Evolutionary conservation across 1,140 invertebrate genomes (phyloP), one percentile per base, ranked within the genome.

Genomic region (Plodia interpunctella): DNA sequence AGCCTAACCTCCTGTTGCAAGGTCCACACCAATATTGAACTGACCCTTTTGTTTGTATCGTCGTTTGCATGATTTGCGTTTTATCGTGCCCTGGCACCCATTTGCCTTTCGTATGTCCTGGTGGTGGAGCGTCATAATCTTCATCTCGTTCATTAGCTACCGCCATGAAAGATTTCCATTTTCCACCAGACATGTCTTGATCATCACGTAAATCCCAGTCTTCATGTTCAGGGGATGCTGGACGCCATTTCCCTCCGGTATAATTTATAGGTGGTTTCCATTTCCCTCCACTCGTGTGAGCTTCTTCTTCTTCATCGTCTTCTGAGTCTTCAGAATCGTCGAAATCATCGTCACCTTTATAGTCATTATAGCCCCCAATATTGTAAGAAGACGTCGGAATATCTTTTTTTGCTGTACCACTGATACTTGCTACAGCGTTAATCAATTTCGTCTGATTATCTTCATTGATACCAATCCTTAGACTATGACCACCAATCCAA

Each of bases 1-100:
- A 94, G 9, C 94, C 94, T 9, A 96, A 90, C 18, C 93, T 91
- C 52, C 95, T 90, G 72, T 95, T 95, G 72, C 95, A 96, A 25
- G 94, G 93, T 70, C 92, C 92, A 80, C 95, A 96, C 94, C 94
- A 96, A 85, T 94, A 96, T 66, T 92, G 92, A 13, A 94, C 87
- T 0, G 91, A 90, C 49, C 90, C 89, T 71, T 89, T 89, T 18
- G 71, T 84, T 62, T 89, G 85, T 62, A 90, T 73, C 21, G 81
- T 90, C 4, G 84, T 82, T 75, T 87, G 83, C 87, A 90, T 87
- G 50, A 90, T 89, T 76, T 91, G 84, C 55, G 87, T 82, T 79
- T 91, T 88, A 68, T 92, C 90, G 74, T 90, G 91, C 53, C 93
- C 93, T 5, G 94, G 94, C 55, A 95, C 91, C 94, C 94, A 96